Percentiles rank a stretch among this genome's conserved stretches.
Evolutionary conservation across 2,113 vertebrate species (phyloP).

Genomic region (Myrmophylax atrothorax): DNA sequence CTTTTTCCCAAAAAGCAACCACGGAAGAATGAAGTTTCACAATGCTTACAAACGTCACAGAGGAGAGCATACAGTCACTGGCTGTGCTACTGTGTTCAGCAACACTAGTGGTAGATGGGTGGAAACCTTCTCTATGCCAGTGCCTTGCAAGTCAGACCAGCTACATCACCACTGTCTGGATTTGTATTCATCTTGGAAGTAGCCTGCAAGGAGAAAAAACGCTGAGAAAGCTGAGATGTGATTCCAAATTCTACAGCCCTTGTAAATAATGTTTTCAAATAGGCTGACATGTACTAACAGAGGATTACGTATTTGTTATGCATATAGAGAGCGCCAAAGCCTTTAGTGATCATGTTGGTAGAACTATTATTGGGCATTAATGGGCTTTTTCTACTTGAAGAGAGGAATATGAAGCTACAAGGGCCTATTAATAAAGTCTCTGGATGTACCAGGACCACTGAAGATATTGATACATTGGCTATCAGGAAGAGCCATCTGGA

Average conservation of each 20-base stretch:
- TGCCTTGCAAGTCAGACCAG: background rate
- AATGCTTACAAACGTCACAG: background rate
- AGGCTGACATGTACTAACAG: background rate
- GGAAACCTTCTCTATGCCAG: background rate
- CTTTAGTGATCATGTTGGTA: background rate
- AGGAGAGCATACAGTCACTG: background rate
- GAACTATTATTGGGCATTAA: background rate
- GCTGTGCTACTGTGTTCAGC: background rate
- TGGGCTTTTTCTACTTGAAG: background rate
- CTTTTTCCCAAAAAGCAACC: background rate
- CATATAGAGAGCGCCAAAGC: background rate
- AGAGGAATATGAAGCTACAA: background rate
- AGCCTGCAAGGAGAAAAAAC: background rate
- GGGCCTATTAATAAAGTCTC: background rate
- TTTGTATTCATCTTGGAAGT: background rate
- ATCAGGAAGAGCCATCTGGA: background rate
- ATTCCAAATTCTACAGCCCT: background rate
- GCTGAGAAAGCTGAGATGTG: background rate
- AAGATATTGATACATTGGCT: background rate
- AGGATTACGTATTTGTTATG: background rate
- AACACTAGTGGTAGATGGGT: background rate
- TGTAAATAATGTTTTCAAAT: background rate
- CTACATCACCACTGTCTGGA: background rate
- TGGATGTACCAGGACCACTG: background rate
- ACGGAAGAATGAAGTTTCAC: background rate